Conservation (phyloP, 2,113 vertebrate species). For the Aleadryas rufinucha region DNA sequence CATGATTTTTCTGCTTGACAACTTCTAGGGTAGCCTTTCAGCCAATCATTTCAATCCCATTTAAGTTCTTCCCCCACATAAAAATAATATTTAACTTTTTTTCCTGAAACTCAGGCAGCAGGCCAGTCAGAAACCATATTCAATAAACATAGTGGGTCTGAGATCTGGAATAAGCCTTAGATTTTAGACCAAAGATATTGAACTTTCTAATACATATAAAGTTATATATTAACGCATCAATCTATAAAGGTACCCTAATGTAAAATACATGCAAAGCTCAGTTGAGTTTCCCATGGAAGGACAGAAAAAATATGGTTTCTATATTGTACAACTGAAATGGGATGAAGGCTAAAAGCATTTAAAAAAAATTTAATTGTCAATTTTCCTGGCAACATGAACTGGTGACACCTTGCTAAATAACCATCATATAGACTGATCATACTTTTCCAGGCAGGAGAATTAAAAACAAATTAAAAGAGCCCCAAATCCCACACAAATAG, state of each 20-base stretch:
- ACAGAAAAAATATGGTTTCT: conserved; percentile 53
- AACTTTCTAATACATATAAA: conserved; percentile 71
- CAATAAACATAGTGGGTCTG: conserved; percentile 57
- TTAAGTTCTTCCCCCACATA: conserved; percentile 61
- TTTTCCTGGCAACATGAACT: conserved; percentile 53
- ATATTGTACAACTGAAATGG: conserved; percentile 58
- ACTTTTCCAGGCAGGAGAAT: conserved; percentile 29
- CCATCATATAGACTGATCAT: not conserved
- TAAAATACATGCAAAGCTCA: conserved; percentile 77
- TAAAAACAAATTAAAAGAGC: conserved; percentile 19
- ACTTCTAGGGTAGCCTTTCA: conserved; percentile 80
- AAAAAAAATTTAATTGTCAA: not conserved
- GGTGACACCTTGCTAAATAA: conserved; percentile 38
- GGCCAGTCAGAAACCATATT: conserved; percentile 75
- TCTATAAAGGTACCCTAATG: conserved; percentile 71
- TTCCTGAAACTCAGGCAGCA: conserved; percentile 76
- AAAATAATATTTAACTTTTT: conserved; percentile 73
- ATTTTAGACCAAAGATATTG: conserved; percentile 71
- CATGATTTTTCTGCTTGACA: conserved; percentile 24
- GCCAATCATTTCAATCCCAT: conserved; percentile 67
- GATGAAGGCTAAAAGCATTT: conserved; percentile 28
- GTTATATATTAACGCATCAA: conserved; percentile 69
- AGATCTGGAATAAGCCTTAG: conserved; percentile 68
- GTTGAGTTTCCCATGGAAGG: conserved; percentile 49
- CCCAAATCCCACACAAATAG: not conserved